phyloP scores from a whole-genome alignment of 2,113 vertebrate species.

The Anhinga anhinga region DNA sequence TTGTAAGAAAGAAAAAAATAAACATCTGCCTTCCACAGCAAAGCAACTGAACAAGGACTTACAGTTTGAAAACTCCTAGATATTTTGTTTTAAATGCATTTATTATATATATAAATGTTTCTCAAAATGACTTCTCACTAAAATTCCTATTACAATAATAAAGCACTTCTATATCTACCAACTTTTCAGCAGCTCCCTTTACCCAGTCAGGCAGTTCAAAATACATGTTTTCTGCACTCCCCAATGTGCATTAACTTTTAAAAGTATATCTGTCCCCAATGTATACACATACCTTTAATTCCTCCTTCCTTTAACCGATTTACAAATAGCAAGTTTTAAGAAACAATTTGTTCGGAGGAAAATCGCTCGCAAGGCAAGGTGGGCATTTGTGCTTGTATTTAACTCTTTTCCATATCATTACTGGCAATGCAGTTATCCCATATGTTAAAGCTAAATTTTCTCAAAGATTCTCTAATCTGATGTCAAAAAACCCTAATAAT shows the following conservation, averaged over 20 bases:
- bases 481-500: neutral
- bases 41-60: slow-evolving; percentile 36
- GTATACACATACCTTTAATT: neutral
- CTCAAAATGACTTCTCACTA: slow-evolving; percentile 35
- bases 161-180: neutral
- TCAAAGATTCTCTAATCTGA: neutral
- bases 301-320: neutral
- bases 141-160: slow-evolving; percentile 31
- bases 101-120: slow-evolving; percentile 19
- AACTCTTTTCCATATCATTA: neutral
- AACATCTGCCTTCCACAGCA: slow-evolving; percentile 10
- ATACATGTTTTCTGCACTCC: neutral
- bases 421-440: neutral
- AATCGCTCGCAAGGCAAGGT: neutral
- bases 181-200: slow-evolving; percentile 15
- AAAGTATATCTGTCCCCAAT: neutral
- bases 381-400: neutral
- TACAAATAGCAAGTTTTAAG: neutral
- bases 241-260: neutral
- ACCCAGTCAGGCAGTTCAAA: neutral
- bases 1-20: slow-evolving; percentile 71
- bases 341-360: neutral
- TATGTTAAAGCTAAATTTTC: neutral
- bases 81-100: slow-evolving; percentile 45
- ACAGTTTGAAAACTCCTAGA: slow-evolving; percentile 25